These are phyloP conservation scores for Diaprepes abbreviatus DNA, from an alignment of 2,888 invertebrate species.

Conservation along the genomic window DNA sequence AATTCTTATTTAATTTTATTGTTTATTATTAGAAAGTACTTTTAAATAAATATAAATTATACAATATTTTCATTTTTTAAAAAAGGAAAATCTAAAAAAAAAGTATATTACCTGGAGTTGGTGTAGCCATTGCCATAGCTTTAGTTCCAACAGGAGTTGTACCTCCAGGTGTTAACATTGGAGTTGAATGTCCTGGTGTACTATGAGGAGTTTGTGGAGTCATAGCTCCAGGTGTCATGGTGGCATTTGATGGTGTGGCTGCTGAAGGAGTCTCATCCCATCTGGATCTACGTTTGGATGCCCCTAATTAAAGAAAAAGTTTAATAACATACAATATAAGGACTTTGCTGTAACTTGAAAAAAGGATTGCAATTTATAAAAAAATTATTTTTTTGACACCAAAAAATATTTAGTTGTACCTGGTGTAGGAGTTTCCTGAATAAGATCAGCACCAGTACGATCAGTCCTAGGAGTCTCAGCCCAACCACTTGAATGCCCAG, in stretches of 20 bases:
- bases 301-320: constrained; percentile 68
- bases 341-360: too few species aligned
- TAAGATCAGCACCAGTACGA: constrained; percentile 74
- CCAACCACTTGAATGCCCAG: constrained; percentile 96
- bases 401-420: too few species aligned
- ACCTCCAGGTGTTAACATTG: constrained; percentile 84
- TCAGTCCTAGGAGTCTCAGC: constrained; percentile 99
- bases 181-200: constrained; percentile 77
- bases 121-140: constrained; percentile 99
- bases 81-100: too few species aligned
- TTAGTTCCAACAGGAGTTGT: constrained; percentile 91
- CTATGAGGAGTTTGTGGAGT: constrained; percentile 77
- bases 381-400: too few species aligned
- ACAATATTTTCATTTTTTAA: too few species aligned
- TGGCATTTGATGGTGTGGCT: constrained; percentile 71
- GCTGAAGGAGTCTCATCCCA: constrained; percentile 98
- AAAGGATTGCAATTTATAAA: too few species aligned
- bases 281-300: constrained; percentile 92
- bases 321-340: too few species aligned
- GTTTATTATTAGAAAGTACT: too few species aligned
- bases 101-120: constrained; percentile 91
- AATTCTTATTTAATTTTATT: too few species aligned
- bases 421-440: constrained; percentile 93
- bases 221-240: constrained; percentile 73
- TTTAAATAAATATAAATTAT: too few species aligned